Percentiles rank a stretch among this genome's conserved stretches.
Conservation (phyloP, 2,888 invertebrate genomes). For the Zonitis immaculata region DNA sequence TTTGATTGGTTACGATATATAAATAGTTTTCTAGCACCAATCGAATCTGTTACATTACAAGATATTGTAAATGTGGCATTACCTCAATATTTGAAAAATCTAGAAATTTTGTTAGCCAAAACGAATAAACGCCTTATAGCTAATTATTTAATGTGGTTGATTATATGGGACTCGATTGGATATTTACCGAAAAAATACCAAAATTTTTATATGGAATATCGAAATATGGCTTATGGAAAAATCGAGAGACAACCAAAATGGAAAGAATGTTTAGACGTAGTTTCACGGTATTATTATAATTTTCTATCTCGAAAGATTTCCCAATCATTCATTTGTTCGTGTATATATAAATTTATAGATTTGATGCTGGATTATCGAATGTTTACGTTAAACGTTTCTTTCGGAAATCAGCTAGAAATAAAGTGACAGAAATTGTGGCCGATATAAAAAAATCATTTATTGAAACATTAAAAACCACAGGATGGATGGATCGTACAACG, state of each 20-base stretch:
- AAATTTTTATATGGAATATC: conserved; percentile 14
- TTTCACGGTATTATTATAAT: neutral
- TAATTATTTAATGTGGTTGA: conserved; percentile 26
- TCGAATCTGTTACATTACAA: conserved; percentile 11
- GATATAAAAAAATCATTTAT: conserved; percentile 24
- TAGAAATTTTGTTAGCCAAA: conserved; percentile 20
- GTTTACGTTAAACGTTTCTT: conserved; percentile 20
- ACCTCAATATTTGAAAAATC: conserved; percentile 11
- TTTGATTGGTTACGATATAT: conserved; percentile 14
- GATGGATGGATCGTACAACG: conserved; percentile 31
- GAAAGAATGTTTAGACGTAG: conserved; percentile 6
- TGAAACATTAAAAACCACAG: conserved; percentile 24
- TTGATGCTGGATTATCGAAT: conserved; percentile 6
- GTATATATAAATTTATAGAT: neutral
- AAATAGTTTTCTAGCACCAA: conserved; percentile 13
- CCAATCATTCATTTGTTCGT: no score
- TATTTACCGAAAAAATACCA: conserved; percentile 22
- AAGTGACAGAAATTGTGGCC: conserved; percentile 24
- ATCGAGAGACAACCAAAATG: conserved; percentile 4
- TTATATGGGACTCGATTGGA: conserved; percentile 10
- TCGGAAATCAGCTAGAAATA: conserved; percentile 18
- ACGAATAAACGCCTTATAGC: conserved; percentile 18
- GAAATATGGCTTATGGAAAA: conserved; percentile 7
- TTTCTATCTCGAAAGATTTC: no score
- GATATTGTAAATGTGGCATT: conserved; percentile 12